Evolutionary conservation across 2,888 invertebrate species (phyloP), one percentile per base, ranked within the genome.

Genomic region (Spilosoma lubricipeda): DNA sequence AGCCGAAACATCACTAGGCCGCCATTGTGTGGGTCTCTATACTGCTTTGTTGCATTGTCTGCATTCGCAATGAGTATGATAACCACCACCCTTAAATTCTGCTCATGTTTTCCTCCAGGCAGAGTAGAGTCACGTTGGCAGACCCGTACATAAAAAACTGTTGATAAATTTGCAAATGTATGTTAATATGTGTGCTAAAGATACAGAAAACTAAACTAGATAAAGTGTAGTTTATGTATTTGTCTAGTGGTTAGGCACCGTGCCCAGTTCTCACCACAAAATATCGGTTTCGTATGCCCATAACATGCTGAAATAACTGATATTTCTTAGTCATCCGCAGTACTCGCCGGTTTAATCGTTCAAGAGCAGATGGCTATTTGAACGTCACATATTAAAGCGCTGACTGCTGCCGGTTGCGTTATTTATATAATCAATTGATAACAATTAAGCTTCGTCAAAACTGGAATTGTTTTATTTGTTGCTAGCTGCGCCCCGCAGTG

Each of bases 221-320:
- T 23, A 23, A 52, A 7, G 52, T 52, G 3, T 8, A 27, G 59
- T 59, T 59, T 27, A 59, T 30, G 59, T 18, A 30, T 63, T 30
- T 7, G 2, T 30, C 3, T 39, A 27, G 39, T n/a, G n/a, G 69
- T 59, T 59, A 69, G 56, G 69, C 56, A 69, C 56, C 36, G 39
- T 71, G 71, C 71, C 66, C 66, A 65, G 36, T 64, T 45, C 20
- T 7, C 48, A n/a, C 71, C 71, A 52, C 65, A 64, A 1, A 36
- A n/a, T 27, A 65, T 65, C 33, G 48, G 64, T 66, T 66, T 66
- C 36, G 39, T 52, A 18, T 39, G 36, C n/a, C 45, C 48, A 39
- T 65, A 71, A 45, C 33, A 8, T n/a, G 18, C 18, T 42, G 8
- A 70, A 42, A 20, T 30, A 70, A 45, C 30, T 30, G 27, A 39